Base-by-base conservation (phyloP, 1,140 invertebrate species). In the Onthophagus taurus region DNA sequence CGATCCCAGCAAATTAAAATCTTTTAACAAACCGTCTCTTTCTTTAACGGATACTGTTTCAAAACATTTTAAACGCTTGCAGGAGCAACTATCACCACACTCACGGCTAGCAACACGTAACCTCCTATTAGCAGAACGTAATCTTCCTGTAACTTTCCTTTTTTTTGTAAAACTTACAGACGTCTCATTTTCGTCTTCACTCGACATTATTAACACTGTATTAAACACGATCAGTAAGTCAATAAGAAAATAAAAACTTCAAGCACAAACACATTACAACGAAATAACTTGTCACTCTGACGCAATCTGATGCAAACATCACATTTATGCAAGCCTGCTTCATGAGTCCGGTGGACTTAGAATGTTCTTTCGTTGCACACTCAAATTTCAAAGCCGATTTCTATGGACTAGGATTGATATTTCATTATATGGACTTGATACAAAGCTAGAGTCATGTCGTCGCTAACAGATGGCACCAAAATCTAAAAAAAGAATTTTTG, bases 1-100 rank as follows among this genome's bases (percentile, higher is more conserved):
- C 16, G 16, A 37, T 37, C 35, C 2, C 35, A 37, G 16, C 35
- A 37, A 37, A 37, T 37, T 37, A 37, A 37, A 37, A 37, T 37
- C 19, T 21, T 37, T 37, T n/a, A 37, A 37, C 16, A 37, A 37
- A 17, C 4, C 19, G 16, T 21, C 19, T 37, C 35, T 37, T 37
- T 13, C 35, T 37, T 37, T 21, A 37, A 37, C 35, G 35, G 35
- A n/a, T 37, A 21, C 19, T 18, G 16, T 37, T n/a, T n/a, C 35
- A 21, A 37, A 37, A 21, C 17, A 37, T 21, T 4, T 37, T 19
- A n/a, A 17, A 21, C 19, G 35, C 2, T 37, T 37, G 2, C 35
- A 37, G 11, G 35, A n/a, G n/a, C n/a, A n/a, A n/a, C n/a, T n/a
- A n/a, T n/a, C n/a, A n/a, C n/a, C n/a, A n/a, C 13, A 26, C 7